Percentiles rank a stretch among this genome's conserved stretches.
phyloP scores from a whole-genome alignment of 1,140 invertebrate genomes.

The Zaprionus capensis region DNA sequence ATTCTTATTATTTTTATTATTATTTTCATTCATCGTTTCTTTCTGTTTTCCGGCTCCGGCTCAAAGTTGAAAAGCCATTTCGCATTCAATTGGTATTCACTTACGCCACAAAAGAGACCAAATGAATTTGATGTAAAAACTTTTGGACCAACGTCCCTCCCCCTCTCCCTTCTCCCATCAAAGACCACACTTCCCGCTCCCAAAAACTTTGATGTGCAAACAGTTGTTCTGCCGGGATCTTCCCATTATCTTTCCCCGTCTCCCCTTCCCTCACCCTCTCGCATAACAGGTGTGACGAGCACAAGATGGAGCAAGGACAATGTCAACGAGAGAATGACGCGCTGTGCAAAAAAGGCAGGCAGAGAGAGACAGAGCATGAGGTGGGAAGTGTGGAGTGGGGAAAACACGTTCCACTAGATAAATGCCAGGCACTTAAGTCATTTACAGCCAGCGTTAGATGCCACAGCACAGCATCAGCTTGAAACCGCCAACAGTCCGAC shows the following conservation, averaged over 20 bases:
- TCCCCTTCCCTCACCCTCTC: slow-evolving; percentile 9
- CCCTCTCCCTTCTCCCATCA: not conserved
- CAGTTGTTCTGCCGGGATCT: slow-evolving; percentile 14
- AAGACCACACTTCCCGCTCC: not conserved
- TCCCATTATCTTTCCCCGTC: not conserved
- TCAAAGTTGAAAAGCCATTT: slow-evolving; percentile 76
- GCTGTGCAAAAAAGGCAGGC: not conserved
- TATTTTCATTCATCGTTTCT: slow-evolving; percentile 24
- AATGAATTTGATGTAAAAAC: slow-evolving; percentile 79
- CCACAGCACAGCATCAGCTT: slow-evolving; percentile 34
- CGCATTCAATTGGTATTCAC: slow-evolving; percentile 66
- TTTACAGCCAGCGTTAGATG: slow-evolving; percentile 54
- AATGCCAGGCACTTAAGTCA: slow-evolving; percentile 79
- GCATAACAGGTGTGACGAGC: slow-evolving; percentile 64
- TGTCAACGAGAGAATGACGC: slow-evolving; percentile 39
- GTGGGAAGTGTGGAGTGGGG: slow-evolving; percentile 4
- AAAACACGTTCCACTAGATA: slow-evolving; percentile 73
- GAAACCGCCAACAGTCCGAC: slow-evolving; percentile 10
- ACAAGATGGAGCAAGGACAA: slow-evolving; percentile 20
- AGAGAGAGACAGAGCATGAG: not conserved
- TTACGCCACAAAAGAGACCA: slow-evolving; percentile 57
- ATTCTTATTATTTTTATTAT: slow-evolving; percentile 18
- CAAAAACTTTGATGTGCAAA: slow-evolving; percentile 56
- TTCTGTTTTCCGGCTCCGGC: slow-evolving; percentile 22
- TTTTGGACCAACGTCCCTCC: slow-evolving; percentile 27